A percentile compares a stretch with the other conserved stretches of the same genome.
phyloP scores from a whole-genome alignment of 2,113 vertebrate genomes.

The Sardina pilchardus region DNA sequence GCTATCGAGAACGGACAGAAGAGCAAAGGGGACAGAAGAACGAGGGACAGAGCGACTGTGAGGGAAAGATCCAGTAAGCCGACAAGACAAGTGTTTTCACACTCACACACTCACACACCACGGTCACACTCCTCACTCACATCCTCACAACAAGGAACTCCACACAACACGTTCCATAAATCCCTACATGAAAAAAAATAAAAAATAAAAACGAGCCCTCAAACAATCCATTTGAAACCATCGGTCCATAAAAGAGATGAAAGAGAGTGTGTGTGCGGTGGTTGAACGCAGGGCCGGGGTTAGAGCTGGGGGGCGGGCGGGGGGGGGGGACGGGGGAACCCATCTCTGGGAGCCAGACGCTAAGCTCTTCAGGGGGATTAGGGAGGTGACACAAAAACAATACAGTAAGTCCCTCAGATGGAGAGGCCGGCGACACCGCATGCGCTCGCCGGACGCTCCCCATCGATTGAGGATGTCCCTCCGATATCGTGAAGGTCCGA shows the following conservation, averaged over 20 bases:
- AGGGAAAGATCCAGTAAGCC: neutral
- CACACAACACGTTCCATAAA: neutral
- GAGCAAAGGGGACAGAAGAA: no score
- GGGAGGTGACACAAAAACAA: constrained; percentile 6
- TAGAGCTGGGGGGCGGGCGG: neutral
- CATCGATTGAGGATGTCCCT: constrained; percentile 3
- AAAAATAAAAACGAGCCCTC: neutral
- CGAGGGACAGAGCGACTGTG: neutral
- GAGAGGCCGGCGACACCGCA: neutral
- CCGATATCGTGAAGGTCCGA: neutral
- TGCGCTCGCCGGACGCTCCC: neutral
- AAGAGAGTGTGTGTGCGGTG: neutral
- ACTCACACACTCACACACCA: neutral
- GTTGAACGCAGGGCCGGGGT: neutral
- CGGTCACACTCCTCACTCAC: neutral
- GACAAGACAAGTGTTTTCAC: neutral
- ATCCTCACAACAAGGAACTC: neutral
- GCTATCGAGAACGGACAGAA: no score
- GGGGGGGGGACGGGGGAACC: no score
- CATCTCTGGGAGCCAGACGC: neutral
- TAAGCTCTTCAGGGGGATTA: neutral
- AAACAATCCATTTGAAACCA: neutral
- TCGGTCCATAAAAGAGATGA: neutral
- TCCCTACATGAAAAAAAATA: neutral
- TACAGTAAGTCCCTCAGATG: constrained; percentile 5